Percentiles rank a stretch among this genome's conserved stretches.
These are phyloP conservation scores for Leguminivora glycinivorella DNA, from an alignment of 1,140 invertebrate species.

Conservation along the genomic window DNA sequence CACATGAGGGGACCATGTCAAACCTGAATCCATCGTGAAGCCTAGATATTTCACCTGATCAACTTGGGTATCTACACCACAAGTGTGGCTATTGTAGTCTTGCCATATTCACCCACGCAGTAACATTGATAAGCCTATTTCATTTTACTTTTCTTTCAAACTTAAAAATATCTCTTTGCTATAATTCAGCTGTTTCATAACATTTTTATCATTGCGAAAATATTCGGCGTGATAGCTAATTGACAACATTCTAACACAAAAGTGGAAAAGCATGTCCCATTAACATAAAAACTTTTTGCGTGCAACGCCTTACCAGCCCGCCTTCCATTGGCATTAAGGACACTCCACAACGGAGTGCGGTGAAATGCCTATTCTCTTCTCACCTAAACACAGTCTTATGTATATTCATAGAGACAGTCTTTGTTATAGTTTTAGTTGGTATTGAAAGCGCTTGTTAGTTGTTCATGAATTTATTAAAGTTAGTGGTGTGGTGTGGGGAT, in stretches of 20 bases:
- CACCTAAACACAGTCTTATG: constrained; percentile 10
- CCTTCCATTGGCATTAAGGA: constrained; percentile 43
- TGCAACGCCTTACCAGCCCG: constrained; percentile 30
- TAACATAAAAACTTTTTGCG: constrained; percentile 46
- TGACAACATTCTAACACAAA: constrained; percentile 30
- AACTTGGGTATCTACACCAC: too few relatives aligned
- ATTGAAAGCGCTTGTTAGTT: not conserved
- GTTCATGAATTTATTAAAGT: too few relatives aligned
- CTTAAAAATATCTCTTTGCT: not conserved
- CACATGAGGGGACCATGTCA: too few relatives aligned
- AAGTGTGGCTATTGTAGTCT: too few relatives aligned
- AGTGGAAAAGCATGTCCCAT: constrained; percentile 37
- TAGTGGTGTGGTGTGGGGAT: too few relatives aligned
- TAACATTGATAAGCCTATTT: too few relatives aligned
- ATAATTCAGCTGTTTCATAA: not conserved
- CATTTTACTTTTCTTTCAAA: too few relatives aligned
- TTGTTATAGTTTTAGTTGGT: not conserved
- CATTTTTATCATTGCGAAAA: constrained; percentile 11
- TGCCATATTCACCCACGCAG: too few relatives aligned
- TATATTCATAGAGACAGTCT: not conserved
- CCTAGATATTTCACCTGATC: too few relatives aligned
- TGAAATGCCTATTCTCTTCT: constrained; percentile 35
- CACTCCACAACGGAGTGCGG: constrained; percentile 34
- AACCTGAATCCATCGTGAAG: too few relatives aligned
- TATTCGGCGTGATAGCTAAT: constrained; percentile 11